These are phyloP conservation scores for Dreissena polymorpha DNA, from an alignment of 1,140 invertebrate species.

Conservation along the genomic window DNA sequence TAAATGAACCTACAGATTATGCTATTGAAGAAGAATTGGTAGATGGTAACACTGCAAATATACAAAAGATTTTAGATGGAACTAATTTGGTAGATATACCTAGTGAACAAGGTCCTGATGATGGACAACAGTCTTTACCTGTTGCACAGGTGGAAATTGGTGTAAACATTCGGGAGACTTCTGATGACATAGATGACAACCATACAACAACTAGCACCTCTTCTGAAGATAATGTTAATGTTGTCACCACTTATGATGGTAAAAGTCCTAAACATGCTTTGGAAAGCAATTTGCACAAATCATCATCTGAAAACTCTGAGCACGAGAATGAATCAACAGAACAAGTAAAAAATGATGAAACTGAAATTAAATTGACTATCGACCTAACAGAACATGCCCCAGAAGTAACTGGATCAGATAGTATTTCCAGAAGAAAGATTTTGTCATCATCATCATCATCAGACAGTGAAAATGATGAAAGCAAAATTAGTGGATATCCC, in stretches of 20 bases:
- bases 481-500: background rate
- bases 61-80: background rate
- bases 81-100: background rate
- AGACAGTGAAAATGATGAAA: background rate
- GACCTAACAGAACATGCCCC: background rate
- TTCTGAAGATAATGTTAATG: background rate
- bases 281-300: background rate
- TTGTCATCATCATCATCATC: background rate
- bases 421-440: background rate
- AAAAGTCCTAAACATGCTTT: background rate
- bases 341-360: background rate
- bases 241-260: background rate
- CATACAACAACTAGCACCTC: background rate
- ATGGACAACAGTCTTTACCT: background rate
- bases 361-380: background rate
- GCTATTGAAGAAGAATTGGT: background rate
- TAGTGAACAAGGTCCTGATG: no score
- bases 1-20: background rate
- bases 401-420: background rate
- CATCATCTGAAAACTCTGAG: background rate
- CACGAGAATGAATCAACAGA: background rate
- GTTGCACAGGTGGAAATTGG: background rate
- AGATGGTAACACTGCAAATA: constrained; percentile 2
- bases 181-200: background rate
- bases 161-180: background rate